Evolutionary conservation across 2,888 invertebrate species (phyloP).

Genomic region (Lepidochitona cinerea): DNA sequence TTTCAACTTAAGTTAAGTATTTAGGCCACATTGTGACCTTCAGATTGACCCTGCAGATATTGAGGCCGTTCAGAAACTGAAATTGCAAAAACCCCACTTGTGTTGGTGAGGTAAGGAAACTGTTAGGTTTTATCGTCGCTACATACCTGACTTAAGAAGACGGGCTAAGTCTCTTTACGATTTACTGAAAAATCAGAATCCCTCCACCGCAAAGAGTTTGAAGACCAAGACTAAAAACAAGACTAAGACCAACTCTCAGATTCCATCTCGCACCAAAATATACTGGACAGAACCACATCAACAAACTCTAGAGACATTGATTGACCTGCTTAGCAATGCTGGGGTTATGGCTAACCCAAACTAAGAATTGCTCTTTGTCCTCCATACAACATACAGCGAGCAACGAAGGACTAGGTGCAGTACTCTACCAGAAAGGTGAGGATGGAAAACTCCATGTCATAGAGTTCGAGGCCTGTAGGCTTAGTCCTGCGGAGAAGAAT

Average conservation of each 20-base stretch:
- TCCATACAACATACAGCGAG: not conserved
- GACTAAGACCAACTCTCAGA: not conserved
- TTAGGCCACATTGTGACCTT: constrained; percentile 4
- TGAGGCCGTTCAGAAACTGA: not conserved
- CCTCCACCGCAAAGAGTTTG: not conserved
- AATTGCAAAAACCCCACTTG: not conserved
- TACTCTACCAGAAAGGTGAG: not conserved
- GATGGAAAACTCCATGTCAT: not conserved
- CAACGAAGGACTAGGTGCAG: not conserved
- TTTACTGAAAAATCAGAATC: not conserved
- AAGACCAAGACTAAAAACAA: not conserved
- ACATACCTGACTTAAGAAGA: not conserved
- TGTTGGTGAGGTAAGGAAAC: constrained; percentile 1
- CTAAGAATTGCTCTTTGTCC: not conserved
- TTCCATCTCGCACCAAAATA: not conserved
- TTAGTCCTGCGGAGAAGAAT: not conserved
- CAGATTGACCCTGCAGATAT: not conserved
- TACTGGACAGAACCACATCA: not conserved
- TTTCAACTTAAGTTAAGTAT: not conserved
- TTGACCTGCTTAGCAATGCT: not conserved
- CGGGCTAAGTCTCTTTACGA: constrained; percentile 6
- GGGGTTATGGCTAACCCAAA: not conserved
- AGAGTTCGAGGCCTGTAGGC: not conserved
- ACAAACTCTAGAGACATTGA: not conserved
- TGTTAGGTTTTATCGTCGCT: not conserved